Evolutionary conservation across 2,797 vertebrate species (phyloP).

Genomic region (Buceros bicornis): DNA sequence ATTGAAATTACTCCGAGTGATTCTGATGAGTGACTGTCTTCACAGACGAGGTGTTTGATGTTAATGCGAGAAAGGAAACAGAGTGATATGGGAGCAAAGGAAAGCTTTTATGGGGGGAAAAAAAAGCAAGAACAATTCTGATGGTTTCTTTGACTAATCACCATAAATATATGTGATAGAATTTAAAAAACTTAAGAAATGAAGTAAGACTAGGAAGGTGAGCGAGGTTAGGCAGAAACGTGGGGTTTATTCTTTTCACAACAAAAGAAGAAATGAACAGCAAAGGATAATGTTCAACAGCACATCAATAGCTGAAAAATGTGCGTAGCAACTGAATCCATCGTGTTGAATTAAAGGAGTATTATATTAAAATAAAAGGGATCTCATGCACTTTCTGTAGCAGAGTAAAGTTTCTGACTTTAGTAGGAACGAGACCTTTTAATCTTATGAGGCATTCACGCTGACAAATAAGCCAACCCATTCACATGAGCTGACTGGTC

Average conservation of each 20-base stretch:
- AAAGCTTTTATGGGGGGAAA: rapidly evolving
- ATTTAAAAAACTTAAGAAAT: background rate
- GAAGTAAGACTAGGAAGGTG: background rate
- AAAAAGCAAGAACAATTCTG: background rate
- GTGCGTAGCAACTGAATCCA: background rate
- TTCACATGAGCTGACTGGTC: background rate
- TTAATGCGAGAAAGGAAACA: background rate
- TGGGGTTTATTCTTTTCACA: background rate
- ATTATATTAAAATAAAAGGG: slow-evolving; percentile 35
- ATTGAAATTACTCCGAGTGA: slow-evolving; percentile 63
- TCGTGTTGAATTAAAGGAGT: background rate
- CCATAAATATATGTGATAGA: background rate
- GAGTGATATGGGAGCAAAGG: background rate
- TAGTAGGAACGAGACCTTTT: background rate
- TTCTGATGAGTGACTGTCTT: slow-evolving; percentile 54
- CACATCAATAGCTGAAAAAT: background rate
- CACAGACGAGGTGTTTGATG: slow-evolving; percentile 26
- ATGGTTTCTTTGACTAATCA: background rate
- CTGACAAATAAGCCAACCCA: slow-evolving; percentile 25
- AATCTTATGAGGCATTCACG: background rate
- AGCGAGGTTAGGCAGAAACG: background rate
- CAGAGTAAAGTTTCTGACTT: background rate
- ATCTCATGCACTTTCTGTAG: background rate
- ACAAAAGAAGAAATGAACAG: slow-evolving; percentile 23
- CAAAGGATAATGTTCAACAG: background rate